These are phyloP conservation scores for Ammodytes dubius DNA, from an alignment of 2,113 vertebrate genomes.

Conservation along the genomic window DNA sequence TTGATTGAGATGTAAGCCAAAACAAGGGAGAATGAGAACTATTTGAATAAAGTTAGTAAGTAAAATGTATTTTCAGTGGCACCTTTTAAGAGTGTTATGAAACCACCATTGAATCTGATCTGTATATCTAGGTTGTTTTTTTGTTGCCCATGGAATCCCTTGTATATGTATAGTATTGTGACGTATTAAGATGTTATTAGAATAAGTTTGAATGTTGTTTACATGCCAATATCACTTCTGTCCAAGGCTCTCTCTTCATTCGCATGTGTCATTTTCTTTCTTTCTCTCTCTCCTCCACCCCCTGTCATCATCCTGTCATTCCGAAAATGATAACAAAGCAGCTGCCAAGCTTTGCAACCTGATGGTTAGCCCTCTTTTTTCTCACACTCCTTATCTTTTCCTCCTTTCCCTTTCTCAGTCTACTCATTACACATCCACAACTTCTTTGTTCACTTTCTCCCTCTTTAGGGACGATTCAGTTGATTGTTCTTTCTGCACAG, in stretches of 20 bases:
- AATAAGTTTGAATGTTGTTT: neutral
- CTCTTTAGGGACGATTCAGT: conserved; percentile 20
- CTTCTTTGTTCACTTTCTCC: neutral
- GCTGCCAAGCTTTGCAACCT: conserved; percentile 20
- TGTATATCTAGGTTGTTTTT: neutral
- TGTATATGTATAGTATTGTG: neutral
- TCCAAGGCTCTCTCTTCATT: neutral
- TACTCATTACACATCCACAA: neutral
- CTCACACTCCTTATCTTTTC: conserved; percentile 9
- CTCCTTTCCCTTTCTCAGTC: conserved; percentile 1
- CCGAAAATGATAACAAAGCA: conserved; percentile 38
- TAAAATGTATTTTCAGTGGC: too few relatives aligned
- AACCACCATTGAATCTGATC: too few relatives aligned
- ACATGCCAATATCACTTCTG: neutral
- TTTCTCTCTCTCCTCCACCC: neutral
- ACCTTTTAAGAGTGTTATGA: too few relatives aligned
- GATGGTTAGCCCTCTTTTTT: conserved; percentile 36
- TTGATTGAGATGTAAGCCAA: too few relatives aligned
- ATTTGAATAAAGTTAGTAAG: too few relatives aligned
- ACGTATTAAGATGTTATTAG: neutral
- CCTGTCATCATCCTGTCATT: conserved; percentile 12
- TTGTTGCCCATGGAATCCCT: neutral
- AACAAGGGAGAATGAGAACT: too few relatives aligned
- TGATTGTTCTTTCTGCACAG: conserved; percentile 9
- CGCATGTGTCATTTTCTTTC: neutral